phyloP scores from a whole-genome alignment of 1,140 invertebrate genomes.

The Drosophila ficusphila region DNA sequence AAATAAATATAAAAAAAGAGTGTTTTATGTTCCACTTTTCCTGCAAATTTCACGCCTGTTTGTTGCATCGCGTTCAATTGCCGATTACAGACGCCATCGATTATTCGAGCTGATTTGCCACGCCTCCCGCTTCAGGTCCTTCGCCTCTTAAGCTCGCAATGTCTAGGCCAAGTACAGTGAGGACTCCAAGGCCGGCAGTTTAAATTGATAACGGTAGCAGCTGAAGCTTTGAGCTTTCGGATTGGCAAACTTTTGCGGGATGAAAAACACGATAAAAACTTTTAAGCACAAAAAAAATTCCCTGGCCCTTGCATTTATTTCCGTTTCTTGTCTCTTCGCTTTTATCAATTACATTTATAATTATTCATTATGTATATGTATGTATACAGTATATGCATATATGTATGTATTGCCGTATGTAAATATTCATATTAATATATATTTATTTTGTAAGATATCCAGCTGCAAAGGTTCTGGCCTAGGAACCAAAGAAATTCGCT shows the following conservation, averaged over 20 bases:
- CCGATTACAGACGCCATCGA: conserved; percentile 14
- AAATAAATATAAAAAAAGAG: no score
- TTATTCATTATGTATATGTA: conserved; percentile 34
- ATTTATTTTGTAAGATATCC: conserved; percentile 29
- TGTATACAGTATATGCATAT: conserved; percentile 23
- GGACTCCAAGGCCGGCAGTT: background rate
- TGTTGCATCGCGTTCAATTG: conserved; percentile 12
- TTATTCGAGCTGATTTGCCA: conserved; percentile 20
- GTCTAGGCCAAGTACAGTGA: conserved; percentile 29
- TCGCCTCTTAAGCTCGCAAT: background rate
- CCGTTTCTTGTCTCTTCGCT: conserved; percentile 14
- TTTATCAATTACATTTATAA: conserved; percentile 54
- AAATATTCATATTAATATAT: conserved; percentile 19
- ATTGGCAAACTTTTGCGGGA: background rate
- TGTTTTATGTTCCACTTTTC: no score
- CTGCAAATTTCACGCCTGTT: conserved; percentile 7
- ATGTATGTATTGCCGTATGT: conserved; percentile 31
- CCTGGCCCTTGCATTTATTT: conserved; percentile 25
- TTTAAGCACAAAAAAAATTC: conserved; percentile 40
- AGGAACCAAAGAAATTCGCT: conserved; percentile 18
- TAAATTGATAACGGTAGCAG: background rate
- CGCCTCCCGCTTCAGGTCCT: conserved; percentile 7
- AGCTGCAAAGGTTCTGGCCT: conserved; percentile 5
- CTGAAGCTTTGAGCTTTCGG: background rate
- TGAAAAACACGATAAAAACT: background rate